Percentiles rank a stretch among this genome's conserved stretches.
Evolutionary conservation across 2,113 vertebrate species (phyloP).

Genomic region (Pelusios castaneus): DNA sequence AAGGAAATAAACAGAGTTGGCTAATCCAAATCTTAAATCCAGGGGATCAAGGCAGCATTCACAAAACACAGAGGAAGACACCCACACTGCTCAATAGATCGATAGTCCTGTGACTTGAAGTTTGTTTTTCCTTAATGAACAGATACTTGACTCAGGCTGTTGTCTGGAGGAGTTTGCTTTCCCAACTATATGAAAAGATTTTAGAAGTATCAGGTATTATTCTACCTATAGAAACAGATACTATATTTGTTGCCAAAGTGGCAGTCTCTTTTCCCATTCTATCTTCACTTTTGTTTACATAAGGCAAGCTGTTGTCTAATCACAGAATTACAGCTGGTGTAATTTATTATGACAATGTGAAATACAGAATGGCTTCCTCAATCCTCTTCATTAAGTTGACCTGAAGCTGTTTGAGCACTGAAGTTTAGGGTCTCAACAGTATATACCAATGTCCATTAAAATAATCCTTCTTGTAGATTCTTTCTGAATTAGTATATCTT

Average conservation of each 20-base stretch:
- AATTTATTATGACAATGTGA: not conserved
- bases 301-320: not conserved
- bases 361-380: not conserved
- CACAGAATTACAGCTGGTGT: not conserved
- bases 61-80: accelerated
- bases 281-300: not conserved
- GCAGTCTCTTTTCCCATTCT: not conserved
- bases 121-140: not conserved
- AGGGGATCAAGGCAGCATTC: not conserved
- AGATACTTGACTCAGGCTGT: not conserved
- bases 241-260: not conserved
- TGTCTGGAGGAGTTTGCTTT: not conserved
- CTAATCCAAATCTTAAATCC: not conserved
- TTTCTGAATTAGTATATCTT: not conserved
- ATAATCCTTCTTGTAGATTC: not conserved
- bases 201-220: not conserved
- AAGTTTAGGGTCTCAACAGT: not conserved
- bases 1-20: not conserved
- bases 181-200: not conserved
- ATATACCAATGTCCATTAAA: not conserved
- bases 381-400: not conserved
- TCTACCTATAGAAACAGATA: not conserved
- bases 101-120: not conserved
- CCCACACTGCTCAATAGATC: not conserved
- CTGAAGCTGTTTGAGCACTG: not conserved